Base-by-base conservation (phyloP, 2,113 vertebrate genomes). In the Cyprinodon variegatus region DNA sequence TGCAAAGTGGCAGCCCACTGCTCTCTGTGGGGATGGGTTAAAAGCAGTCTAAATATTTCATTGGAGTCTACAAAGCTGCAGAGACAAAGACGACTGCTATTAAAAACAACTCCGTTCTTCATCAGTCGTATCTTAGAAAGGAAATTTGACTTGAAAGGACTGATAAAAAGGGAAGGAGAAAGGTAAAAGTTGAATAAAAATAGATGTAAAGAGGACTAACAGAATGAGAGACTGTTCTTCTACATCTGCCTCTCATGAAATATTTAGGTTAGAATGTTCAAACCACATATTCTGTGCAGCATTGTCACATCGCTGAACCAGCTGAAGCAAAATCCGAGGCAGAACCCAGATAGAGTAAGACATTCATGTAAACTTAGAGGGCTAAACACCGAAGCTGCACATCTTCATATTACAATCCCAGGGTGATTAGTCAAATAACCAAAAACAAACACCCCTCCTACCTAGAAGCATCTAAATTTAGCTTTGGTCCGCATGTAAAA, bases 231-330 rank as follows among this genome's bases (percentile, higher is more conserved):
- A 14, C 14, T 5, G 41, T 68, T 74, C 61, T 81, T 77, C 62
- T 48, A 13, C 45, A 7, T 38, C 76, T 59, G 43, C 66, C 37
- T 20, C 68, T 86, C 61, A 70, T 90, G 20, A 88, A 89, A 85
- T 85, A 91, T 86, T 70, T 0, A 90, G 70, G 14, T 66, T 12
- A 74, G 72, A 79, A 70, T 78, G 80, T 72, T 43, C 39, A 39
- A 22, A 43, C 39, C 57, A 37, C 38, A 68, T 78, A 72, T 66
- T 81, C 68, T 72, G 12, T 4, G 72, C 46, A 68, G 77, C 59
- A 62, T 10, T 75, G 67, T 70, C 72, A 66, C 70, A 72, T 6
- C 62, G 50, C n/a, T 13, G 5, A 36, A 17, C 36, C 1, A 2
- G 15, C 2, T 50, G 0, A 36, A 43, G 43, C 38, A 22, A 3